phyloP scores from a whole-genome alignment of 2,797 vertebrate species.

The Premnoplex brunnescens region DNA sequence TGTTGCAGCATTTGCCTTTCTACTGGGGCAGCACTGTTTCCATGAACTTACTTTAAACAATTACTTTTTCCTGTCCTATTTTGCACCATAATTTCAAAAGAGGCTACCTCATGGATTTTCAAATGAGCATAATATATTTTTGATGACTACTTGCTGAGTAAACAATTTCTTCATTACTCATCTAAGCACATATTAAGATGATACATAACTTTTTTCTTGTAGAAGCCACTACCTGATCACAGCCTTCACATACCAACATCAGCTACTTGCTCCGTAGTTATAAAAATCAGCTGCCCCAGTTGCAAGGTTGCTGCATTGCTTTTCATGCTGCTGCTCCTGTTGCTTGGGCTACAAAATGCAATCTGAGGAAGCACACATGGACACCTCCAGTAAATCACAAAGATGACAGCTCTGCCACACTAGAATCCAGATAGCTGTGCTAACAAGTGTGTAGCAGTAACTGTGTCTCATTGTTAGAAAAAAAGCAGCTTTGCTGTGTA shows the following conservation, averaged over 20 bases:
- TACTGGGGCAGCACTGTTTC: background rate
- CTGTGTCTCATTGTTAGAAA: background rate
- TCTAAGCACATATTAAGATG: background rate
- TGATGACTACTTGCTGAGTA: background rate
- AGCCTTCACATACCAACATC: background rate
- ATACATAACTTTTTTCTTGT: background rate
- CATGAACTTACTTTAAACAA: background rate
- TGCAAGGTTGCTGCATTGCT: background rate
- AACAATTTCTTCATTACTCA: background rate
- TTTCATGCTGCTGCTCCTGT: background rate
- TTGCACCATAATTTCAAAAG: background rate
- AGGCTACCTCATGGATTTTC: background rate
- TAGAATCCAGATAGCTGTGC: background rate
- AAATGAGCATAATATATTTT: background rate
- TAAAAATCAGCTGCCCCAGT: background rate
- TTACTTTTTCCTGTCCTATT: background rate
- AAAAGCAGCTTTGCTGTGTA: background rate
- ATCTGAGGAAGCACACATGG: rapidly evolving
- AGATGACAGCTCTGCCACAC: background rate
- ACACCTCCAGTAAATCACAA: background rate
- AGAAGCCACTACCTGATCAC: background rate
- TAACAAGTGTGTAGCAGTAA: background rate
- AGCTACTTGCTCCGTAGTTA: background rate
- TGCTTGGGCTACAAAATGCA: rapidly evolving
- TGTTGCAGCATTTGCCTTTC: background rate